Base-by-base conservation (phyloP, 2,797 vertebrate genomes). In the Cyprinella venusta region DNA sequence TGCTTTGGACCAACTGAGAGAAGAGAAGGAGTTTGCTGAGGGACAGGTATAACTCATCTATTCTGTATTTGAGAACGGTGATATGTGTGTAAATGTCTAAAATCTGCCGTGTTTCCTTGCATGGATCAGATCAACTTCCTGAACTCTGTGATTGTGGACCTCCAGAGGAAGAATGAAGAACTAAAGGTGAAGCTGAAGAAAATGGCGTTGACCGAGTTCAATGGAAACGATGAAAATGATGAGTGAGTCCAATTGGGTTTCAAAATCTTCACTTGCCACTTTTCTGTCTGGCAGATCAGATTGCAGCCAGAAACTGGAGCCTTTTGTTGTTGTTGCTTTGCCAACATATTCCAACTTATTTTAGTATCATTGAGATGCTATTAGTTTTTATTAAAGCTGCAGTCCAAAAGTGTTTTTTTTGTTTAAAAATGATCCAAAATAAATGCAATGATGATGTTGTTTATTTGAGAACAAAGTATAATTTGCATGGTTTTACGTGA, bases 91-190 rank as follows among this genome's bases (percentile, higher is more conserved):
- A 8, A 0, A 33, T 79, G 48, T 78, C 63, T 67, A 1, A 30
- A 56, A 54, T 56, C 21, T 21, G 21, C 56, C 69, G 19, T 56
- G 45, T 54, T 59, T 54, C 30, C 24, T 15, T 59, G 26, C 45
- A 19, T 61, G 40, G 21, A 0, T 63, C 75, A 99, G 98, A 98
- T 99, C 79, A 97, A 98, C 90, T 99, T 99, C 95, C 95, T 99
- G 77, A 99, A 99, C 84, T 97, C 97, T 0, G 97, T 99, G 80
- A 99, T 99, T 1, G 95, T 98, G 86, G 97, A 99, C 91, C 96
- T 99, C 87, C 98, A 99, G 84, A 93, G 94, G 87, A 99, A 97
- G 86, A 99, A 99, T 0, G 96, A 98, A 86, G 97, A 99, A 78
- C 84, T 99, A 89, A 98, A 98, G 92, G 88, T 93, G 87, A 98